Percentiles rank a stretch among this genome's conserved stretches.
Evolutionary conservation across 2,888 invertebrate genomes (phyloP).

Genomic region (Corythucha ciliata): DNA sequence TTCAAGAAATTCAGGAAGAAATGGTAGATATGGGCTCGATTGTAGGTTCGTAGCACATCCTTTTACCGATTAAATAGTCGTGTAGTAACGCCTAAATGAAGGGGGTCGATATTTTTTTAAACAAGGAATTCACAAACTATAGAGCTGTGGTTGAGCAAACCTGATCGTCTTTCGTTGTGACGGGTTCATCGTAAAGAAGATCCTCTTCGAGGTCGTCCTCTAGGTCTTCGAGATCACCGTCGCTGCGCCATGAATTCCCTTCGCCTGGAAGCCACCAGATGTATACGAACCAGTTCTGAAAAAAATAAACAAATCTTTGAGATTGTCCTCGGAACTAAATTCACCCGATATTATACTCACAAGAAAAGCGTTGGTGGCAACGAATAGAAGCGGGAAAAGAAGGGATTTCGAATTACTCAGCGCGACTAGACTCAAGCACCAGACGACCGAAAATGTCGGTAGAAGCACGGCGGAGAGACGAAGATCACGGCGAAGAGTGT

Average conservation of each 20-base stretch:
- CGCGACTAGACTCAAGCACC: conserved; percentile 65
- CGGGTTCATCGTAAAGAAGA: conserved; percentile 28
- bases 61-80: conserved; percentile 30
- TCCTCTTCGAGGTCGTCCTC: conserved; percentile 35
- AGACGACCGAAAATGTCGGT: conserved; percentile 60
- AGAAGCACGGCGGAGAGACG: conserved; percentile 54
- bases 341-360: conserved; percentile 26
- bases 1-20: conserved; percentile 30
- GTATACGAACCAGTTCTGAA: conserved; percentile 36
- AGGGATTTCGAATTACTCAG: conserved; percentile 52
- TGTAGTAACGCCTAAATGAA: too few relatives aligned
- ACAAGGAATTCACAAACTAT: too few relatives aligned
- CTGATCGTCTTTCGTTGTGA: conserved; percentile 30
- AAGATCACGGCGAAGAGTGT: conserved; percentile 36
- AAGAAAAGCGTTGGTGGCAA: conserved; percentile 32
- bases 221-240: conserved; percentile 35
- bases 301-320: background rate
- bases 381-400: conserved; percentile 33
- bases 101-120: too few relatives aligned
- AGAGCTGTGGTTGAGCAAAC: too few relatives aligned
- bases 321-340: background rate
- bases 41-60: conserved; percentile 30
- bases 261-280: conserved; percentile 36
- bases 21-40: conserved; percentile 35
- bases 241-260: conserved; percentile 31